A percentile compares a stretch with the other conserved stretches of the same genome.
Evolutionary conservation across 1,140 invertebrate species (phyloP).

Genomic region (Teleopsis dalmanni): DNA sequence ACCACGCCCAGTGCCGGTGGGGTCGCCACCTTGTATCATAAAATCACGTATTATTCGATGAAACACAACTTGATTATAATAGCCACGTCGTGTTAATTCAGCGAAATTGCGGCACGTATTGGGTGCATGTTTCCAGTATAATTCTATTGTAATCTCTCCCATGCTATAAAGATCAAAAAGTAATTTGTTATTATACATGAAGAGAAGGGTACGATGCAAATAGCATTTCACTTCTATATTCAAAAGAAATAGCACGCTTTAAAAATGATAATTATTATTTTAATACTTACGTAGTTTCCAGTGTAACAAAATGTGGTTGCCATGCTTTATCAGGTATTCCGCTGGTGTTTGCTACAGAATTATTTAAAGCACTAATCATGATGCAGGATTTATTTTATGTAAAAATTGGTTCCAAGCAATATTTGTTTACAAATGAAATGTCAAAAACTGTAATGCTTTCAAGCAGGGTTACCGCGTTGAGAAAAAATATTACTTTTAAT

Average conservation of each 20-base stretch:
- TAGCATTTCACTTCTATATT: neutral
- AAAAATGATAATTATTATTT: no score
- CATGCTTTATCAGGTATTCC: slow-evolving; percentile 78
- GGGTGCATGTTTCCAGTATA: slow-evolving; percentile 97
- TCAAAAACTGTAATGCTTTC: no score
- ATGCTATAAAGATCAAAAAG: slow-evolving; percentile 59
- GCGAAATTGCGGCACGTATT: slow-evolving; percentile 95
- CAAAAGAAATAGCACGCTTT: neutral
- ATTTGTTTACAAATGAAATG: no score
- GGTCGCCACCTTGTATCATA: slow-evolving; percentile 96
- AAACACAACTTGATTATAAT: slow-evolving; percentile 95
- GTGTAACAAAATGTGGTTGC: slow-evolving; percentile 72
- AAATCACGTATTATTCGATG: slow-evolving; percentile 94
- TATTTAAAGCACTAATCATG: slow-evolving; percentile 20
- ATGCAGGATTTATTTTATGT: neutral
- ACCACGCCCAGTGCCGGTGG: slow-evolving; percentile 87
- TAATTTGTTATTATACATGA: neutral
- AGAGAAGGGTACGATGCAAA: neutral
- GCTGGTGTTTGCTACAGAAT: slow-evolving; percentile 4
- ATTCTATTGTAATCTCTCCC: slow-evolving; percentile 83
- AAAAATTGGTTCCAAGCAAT: no score
- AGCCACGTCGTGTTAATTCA: slow-evolving; percentile 82
- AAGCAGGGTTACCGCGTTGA: no score
- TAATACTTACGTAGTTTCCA: slow-evolving; percentile 68
- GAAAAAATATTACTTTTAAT: no score